Base-by-base conservation (phyloP, 2,113 vertebrate genomes). In the Ramphastos sulfuratus region DNA sequence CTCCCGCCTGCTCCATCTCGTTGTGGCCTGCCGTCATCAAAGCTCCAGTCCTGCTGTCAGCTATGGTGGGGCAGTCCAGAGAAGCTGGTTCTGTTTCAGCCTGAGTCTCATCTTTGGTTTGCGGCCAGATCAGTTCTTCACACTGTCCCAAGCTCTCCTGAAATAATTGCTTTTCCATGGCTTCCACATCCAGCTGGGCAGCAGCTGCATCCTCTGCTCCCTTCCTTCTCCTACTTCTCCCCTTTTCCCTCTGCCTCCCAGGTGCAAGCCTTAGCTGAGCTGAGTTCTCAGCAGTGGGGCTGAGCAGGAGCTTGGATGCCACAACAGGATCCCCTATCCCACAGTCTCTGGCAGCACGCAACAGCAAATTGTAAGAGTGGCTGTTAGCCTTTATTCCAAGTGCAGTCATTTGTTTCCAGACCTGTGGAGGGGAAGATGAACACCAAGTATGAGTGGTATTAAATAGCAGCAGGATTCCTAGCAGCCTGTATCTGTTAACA, bases 371-470 rank as follows among this genome's bases (percentile, higher is more conserved):
- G 89, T 99, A 99, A 72, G 92, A 97, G 63, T 98, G 96, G 10
- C 63, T 92, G 73, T 98, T 93, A 0, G 98, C 98, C 83, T 92
- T 96, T 70, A 99, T 97, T 42, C 98, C 98, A n/a, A 98, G 95
- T 5, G 28, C 96, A 18, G 98, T 86, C 99, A 99, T 99, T 92
- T 99, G 98, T 14, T 97, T 98, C 99, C 99, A 99, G 61, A 99
- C 97, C 99, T 99, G 97, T 55, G 69, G n/a, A 59, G n/a, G 35
- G 5, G 19, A 77, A 84, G 61, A 77, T 6, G 20, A 77, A 59
- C 18, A 46, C 7, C 31, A 74, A 15, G 6, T 14, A 39, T 28
- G 39, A 0, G 5, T 3, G 23, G 7, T 18, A 39, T 16, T 74
- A 71, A 87, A 20, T 8, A 70, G 23, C 12, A 74, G 20, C 12